Conservation (phyloP, 1,140 invertebrate species). For the Harpegnathos saltator region DNA sequence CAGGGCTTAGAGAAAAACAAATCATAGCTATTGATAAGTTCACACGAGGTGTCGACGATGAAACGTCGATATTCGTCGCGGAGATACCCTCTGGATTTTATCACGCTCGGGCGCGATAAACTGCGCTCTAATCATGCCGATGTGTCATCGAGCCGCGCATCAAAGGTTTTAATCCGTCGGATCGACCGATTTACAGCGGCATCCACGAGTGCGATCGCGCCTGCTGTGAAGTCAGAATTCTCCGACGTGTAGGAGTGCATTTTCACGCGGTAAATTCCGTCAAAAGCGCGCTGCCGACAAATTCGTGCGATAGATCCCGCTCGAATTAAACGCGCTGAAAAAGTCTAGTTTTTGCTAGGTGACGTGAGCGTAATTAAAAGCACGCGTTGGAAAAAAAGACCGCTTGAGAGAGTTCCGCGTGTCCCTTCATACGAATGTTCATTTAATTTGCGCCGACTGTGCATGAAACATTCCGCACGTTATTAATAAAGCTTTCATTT, state of each 20-base stretch:
- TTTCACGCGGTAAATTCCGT: slow-evolving; percentile 32
- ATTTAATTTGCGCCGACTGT: slow-evolving; percentile 19
- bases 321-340: slow-evolving; percentile 38
- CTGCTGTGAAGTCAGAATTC: slow-evolving; percentile 38
- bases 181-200: slow-evolving; percentile 40
- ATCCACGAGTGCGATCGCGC: slow-evolving; percentile 23
- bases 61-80: neutral
- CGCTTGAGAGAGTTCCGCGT: slow-evolving; percentile 12
- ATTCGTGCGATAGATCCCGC: slow-evolving; percentile 24
- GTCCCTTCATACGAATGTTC: slow-evolving; percentile 2
- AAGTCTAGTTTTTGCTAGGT: slow-evolving; percentile 48
- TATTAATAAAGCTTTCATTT: slow-evolving; percentile 38
- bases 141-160: slow-evolving; percentile 66
- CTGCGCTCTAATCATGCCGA: slow-evolving; percentile 55
- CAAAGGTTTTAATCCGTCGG: slow-evolving; percentile 73
- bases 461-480: slow-evolving; percentile 20
- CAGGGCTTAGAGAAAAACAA: slow-evolving; percentile 5
- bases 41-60: slow-evolving; percentile 7
- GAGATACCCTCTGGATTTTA: slow-evolving; percentile 14
- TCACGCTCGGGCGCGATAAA: slow-evolving; percentile 35
- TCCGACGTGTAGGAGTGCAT: slow-evolving; percentile 35
- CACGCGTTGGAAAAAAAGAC: slow-evolving; percentile 23
- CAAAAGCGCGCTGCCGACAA: slow-evolving; percentile 27
- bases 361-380: slow-evolving; percentile 45
- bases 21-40: slow-evolving; percentile 4